Base-by-base conservation (phyloP, 1,140 invertebrate species). In the Dinothrombium tinctorium region DNA sequence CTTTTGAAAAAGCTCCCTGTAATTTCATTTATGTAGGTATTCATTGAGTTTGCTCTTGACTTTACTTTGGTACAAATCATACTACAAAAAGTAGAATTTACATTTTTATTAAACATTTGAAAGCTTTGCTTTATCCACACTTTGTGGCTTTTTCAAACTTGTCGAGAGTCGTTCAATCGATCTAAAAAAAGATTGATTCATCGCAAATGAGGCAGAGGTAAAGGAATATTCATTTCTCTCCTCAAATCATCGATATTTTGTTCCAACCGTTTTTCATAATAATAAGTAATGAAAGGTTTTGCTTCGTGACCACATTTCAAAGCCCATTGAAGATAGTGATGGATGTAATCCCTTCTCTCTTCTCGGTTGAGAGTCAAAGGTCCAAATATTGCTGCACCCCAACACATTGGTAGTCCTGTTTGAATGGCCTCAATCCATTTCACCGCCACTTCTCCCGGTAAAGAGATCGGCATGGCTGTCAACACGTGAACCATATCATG, bases 341-440 rank as follows among this genome's bases (percentile, higher is more conserved):
- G 66, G 0, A 75, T 49, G 58, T 92, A 94, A 35, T 74, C 61
- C 51, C 73, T 56, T 40, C 80, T 64, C 54, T 92, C 81, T 50
- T 80, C 87, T 38, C 80, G 72, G 56, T 66, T 69, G 14, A 90
- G 63, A 48, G 82, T 62, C 7, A 70, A 60, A 12, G 83, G 73
- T 15, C 84, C 84, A 65, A 87, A 83, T 40, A 90, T 64, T 0
- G 74, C 82, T 28, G 74, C 84, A 44, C 68, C 68, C 36, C 81
- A 63, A 54, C 82, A 89, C 83, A 92, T 89, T 2, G 86, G 84
- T 22, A 92, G 56, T 40, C 68, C 71, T 14, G 73, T 79, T 60
- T 90, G 86, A 33, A 95, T 69, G 6, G 72, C 87, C 69, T 98
- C 92, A 40, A 96, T 68, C 84, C 87, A 95, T 62, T 98, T 98